A percentile compares a stretch with the other conserved stretches of the same genome.
Evolutionary conservation across 2,888 invertebrate species (phyloP).

Genomic region (Odontomyia ornata): DNA sequence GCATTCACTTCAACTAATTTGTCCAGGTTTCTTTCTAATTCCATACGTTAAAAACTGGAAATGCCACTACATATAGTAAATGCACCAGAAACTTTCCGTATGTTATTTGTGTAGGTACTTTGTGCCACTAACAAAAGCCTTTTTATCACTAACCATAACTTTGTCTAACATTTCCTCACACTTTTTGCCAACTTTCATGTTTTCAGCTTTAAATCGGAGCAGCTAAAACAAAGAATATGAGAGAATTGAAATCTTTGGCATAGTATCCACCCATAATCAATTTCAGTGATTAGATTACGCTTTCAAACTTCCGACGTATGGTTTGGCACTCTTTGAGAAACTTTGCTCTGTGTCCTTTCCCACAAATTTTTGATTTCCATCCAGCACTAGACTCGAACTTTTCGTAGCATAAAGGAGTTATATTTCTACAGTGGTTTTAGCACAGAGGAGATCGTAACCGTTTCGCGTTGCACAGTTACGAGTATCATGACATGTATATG

Average conservation of each 20-base stretch:
- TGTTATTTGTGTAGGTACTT: too few species aligned
- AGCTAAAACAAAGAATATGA: background rate
- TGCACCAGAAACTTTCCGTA: too few species aligned
- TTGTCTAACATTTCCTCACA: background rate
- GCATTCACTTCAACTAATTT: too few species aligned
- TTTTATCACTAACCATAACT: conserved; percentile 27
- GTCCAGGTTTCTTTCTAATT: too few species aligned
- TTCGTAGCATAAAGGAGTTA: background rate
- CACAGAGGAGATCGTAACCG: background rate
- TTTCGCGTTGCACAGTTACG: background rate
- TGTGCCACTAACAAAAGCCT: too few species aligned
- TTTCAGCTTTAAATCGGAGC: background rate
- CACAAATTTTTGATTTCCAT: background rate
- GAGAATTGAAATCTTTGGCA: conserved; percentile 41
- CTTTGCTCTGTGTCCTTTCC: conserved; percentile 13
- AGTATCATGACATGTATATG: too few species aligned
- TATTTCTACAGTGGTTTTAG: background rate
- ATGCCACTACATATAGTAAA: too few species aligned
- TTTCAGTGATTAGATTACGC: conserved; percentile 59
- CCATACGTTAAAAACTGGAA: too few species aligned
- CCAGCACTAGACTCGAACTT: background rate
- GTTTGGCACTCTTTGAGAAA: conserved; percentile 54
- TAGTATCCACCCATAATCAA: conserved; percentile 56
- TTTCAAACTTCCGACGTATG: conserved; percentile 58
- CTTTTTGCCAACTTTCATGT: background rate